Evolutionary conservation across 1,140 invertebrate genomes (phyloP).

Genomic region (Gyrodactylus bullatarudis): DNA sequence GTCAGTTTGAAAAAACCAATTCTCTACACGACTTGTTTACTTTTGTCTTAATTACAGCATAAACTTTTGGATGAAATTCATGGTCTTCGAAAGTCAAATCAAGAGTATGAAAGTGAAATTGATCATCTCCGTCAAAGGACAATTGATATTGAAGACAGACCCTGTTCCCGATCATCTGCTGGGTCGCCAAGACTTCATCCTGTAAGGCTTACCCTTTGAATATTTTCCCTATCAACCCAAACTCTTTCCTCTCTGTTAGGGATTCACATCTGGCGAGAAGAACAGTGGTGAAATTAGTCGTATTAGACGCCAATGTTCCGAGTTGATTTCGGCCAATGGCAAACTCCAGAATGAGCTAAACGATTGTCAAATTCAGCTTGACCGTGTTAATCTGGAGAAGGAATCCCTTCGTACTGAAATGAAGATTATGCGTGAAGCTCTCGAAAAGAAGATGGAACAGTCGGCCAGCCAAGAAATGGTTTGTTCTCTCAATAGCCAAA

Average conservation of each 20-base stretch:
- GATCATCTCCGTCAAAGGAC: neutral
- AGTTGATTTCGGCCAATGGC: neutral
- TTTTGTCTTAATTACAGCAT: neutral
- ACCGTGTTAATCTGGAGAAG: neutral
- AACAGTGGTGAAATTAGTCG: neutral
- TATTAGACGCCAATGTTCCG: neutral
- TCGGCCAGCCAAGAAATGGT: too few relatives aligned
- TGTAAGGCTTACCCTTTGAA: neutral
- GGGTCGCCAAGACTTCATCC: neutral
- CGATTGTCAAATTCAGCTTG: neutral
- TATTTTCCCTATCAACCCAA: neutral
- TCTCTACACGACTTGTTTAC: neutral
- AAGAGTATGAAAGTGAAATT: conserved; percentile 2
- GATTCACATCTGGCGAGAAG: neutral
- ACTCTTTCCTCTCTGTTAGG: neutral
- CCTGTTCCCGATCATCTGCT: neutral
- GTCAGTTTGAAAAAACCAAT: neutral
- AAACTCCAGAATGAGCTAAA: neutral
- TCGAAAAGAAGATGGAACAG: neutral
- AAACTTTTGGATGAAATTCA: conserved; percentile 6
- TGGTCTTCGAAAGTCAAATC: conserved; percentile 3
- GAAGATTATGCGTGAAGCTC: neutral
- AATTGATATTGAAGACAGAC: neutral
- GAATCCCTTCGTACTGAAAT: neutral
- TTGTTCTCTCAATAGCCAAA: too few relatives aligned